Percentiles rank a stretch among this genome's conserved stretches.
Evolutionary conservation across 2,888 invertebrate species (phyloP).

Genomic region (Isoperla grammatica): DNA sequence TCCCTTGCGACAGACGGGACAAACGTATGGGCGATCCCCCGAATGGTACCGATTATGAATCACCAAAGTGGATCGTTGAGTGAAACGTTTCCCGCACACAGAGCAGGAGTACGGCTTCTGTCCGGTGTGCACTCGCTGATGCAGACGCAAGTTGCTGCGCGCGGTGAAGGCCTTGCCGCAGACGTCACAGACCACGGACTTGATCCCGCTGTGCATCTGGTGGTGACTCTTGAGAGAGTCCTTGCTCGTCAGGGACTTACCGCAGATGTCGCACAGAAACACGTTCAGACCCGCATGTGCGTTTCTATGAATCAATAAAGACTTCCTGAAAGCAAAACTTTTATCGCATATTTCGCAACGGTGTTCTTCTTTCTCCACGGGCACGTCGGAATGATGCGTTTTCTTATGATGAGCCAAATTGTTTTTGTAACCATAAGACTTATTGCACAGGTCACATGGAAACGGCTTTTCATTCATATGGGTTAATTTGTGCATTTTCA

Average conservation of each 20-base stretch:
- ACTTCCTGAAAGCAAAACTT: constrained; percentile 24
- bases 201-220: constrained; percentile 30
- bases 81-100: constrained; percentile 44
- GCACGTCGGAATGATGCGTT: constrained; percentile 16
- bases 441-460: constrained; percentile 23
- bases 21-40: constrained; percentile 43
- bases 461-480: constrained; percentile 35
- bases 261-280: constrained; percentile 30
- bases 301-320: constrained; percentile 27
- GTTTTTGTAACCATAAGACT: constrained; percentile 21
- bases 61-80: constrained; percentile 43
- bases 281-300: constrained; percentile 28
- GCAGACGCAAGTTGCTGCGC: constrained; percentile 40
- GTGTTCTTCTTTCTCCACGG: constrained; percentile 9
- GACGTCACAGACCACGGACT: constrained; percentile 20
- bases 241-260: constrained; percentile 29
- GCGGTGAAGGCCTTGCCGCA: constrained; percentile 37
- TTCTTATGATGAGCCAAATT: constrained; percentile 23
- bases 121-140: constrained; percentile 47
- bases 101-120: constrained; percentile 52
- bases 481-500: constrained; percentile 44
- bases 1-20: constrained; percentile 41
- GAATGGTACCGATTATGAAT: constrained; percentile 44
- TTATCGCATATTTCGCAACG: constrained; percentile 25
- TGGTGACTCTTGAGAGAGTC: constrained; percentile 30